These are phyloP conservation scores for Lutjanus argentimaculatus DNA, from an alignment of 2,797 vertebrate genomes.

Conservation along the genomic window DNA sequence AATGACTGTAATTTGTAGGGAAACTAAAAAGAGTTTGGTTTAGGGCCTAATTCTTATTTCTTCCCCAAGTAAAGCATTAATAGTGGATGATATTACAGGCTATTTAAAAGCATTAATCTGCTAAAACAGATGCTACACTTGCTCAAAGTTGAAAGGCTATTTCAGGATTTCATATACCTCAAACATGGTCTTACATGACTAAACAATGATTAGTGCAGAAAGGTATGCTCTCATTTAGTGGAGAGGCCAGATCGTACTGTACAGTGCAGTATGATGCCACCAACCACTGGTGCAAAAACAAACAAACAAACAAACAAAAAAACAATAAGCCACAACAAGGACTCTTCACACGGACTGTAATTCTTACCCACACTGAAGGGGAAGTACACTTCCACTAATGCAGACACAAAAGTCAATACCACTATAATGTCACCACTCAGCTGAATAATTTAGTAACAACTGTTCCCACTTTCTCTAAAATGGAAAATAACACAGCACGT, in stretches of 20 bases:
- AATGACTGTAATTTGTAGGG: not conserved
- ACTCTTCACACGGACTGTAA: slow-evolving; percentile 21
- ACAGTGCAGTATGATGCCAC: slow-evolving; percentile 1
- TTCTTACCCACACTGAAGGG: slow-evolving; percentile 2
- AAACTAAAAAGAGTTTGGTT: slow-evolving; percentile 3
- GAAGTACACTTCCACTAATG: not conserved
- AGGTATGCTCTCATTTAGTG: not conserved
- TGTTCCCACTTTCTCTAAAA: slow-evolving; percentile 54
- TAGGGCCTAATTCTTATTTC: not conserved
- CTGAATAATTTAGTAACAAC: slow-evolving; percentile 44
- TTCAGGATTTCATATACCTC: slow-evolving; percentile 11
- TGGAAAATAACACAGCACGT: slow-evolving; percentile 32
- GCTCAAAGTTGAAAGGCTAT: not conserved
- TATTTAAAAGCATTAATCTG: slow-evolving; percentile 4
- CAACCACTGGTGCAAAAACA: slow-evolving; percentile 27
- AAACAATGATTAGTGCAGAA: not conserved
- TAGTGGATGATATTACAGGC: slow-evolving; percentile 8
- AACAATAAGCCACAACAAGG: slow-evolving; percentile 14
- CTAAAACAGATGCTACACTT: not conserved
- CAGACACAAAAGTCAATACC: not conserved
- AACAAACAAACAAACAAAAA: not conserved
- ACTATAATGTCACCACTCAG: slow-evolving; percentile 4
- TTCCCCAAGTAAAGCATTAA: slow-evolving; percentile 2
- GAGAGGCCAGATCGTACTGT: not conserved
- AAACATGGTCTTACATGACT: not conserved